Evolutionary conservation across 2,797 vertebrate species (phyloP), one percentile per base, ranked within the genome.

Genomic region (Pristis pectinata): DNA sequence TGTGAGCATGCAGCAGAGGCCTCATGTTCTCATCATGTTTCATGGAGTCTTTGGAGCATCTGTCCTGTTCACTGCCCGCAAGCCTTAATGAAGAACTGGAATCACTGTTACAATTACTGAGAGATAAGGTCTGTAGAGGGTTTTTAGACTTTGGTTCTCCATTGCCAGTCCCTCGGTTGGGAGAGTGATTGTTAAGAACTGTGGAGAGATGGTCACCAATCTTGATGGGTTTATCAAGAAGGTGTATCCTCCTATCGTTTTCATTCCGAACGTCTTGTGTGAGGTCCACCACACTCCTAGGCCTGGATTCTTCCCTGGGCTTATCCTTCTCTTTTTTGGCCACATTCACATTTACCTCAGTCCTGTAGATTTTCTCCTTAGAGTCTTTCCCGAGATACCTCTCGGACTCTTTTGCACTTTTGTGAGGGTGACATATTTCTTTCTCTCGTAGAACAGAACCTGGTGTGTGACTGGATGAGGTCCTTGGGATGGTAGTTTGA

Each of bases 221-320:
- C 96, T 97, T 96, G 9, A 89, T 94, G 0, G 96, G 96, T 94
- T 97, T 97, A 79, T 97, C 97, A 6, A 96, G 95, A 59, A 96
- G 96, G 0, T 96, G 96, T 83, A 96, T 95, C 95, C 97, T 97
- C 95, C 97, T 96, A 80, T 98, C 97, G 0, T 97, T 95, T 79
- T 98, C 98, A 0, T 95, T 95, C 41, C 98, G 97, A 22, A 96
- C 95, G 70, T 98, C 98, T 95, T 98, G 97, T 0, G 98, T 98
- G 95, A 98, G 97, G 96, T 99, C 98, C 17, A 99, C 98, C 95
- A 99, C 98, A 0, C 98, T 98, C 94, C 97, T 97, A 0, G 97
- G 97, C 27, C 98, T 97, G 0, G 96, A 95, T 56, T 98, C 98
- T 95, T 99, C 98, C 89, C 98, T 97, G 0, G 95, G 95, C 3